A percentile compares a stretch with the other conserved stretches of the same genome.
phyloP scores from a whole-genome alignment of 1,140 invertebrate species.

The Holcopasites calliopsidis region DNA sequence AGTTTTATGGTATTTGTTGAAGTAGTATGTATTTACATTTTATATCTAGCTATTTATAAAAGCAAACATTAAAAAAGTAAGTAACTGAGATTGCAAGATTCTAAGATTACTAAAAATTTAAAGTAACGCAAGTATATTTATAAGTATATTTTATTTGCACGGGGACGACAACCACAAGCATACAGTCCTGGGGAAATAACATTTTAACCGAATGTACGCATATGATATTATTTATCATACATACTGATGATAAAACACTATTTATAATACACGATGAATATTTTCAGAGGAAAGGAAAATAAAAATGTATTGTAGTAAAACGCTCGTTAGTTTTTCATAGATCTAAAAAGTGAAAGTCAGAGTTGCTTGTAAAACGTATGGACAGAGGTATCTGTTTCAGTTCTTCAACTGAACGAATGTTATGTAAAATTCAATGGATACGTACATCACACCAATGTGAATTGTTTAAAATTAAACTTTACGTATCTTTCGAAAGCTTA shows the following conservation, averaged over 20 bases:
- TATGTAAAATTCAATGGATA: constrained; percentile 25
- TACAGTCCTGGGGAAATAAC: constrained; percentile 30
- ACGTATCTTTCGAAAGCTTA: constrained; percentile 50
- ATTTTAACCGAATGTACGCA: constrained; percentile 7
- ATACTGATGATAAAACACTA: constrained; percentile 7
- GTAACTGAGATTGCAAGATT: too few relatives aligned
- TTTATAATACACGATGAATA: not conserved
- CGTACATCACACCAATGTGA: constrained; percentile 23
- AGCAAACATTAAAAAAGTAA: too few relatives aligned
- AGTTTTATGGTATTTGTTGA: too few relatives aligned
- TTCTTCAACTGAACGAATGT: not conserved
- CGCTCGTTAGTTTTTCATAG: not conserved
- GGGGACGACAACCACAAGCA: constrained; percentile 10
- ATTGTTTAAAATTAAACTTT: constrained; percentile 19
- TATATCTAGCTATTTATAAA: too few relatives aligned
- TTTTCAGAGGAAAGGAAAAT: not conserved
- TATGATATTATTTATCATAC: constrained; percentile 15
- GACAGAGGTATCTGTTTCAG: not conserved
- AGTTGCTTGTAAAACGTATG: not conserved
- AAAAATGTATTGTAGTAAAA: constrained; percentile 24
- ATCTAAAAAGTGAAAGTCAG: constrained; percentile 10
- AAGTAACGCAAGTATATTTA: constrained; percentile 19
- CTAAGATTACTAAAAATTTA: too few relatives aligned
- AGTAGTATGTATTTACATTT: too few relatives aligned
- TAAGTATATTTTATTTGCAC: constrained; percentile 35